Percentiles rank a stretch among this genome's conserved stretches.
phyloP scores from a whole-genome alignment of 1,140 invertebrate species.

The Anastrepha obliqua region DNA sequence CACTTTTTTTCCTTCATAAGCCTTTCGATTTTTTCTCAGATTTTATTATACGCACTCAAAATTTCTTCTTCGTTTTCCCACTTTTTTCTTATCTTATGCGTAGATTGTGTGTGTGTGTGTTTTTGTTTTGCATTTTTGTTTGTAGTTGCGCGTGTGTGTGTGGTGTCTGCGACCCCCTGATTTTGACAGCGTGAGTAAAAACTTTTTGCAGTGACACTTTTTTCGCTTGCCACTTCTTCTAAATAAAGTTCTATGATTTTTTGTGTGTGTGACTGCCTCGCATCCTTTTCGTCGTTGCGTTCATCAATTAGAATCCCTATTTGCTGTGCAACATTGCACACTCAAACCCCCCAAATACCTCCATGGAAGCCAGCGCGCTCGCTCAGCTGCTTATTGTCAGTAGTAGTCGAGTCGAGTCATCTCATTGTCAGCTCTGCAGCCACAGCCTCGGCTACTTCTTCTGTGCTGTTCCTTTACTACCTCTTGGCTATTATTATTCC shows the following conservation, averaged over 20 bases:
- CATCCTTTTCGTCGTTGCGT: conserved; percentile 6
- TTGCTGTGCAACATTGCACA: conserved; percentile 7
- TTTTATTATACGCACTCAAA: conserved; percentile 27
- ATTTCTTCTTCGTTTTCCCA: background rate
- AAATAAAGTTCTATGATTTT: background rate
- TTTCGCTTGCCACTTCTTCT: conserved; percentile 17
- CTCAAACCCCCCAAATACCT: background rate
- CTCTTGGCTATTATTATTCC: background rate
- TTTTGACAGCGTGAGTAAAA: conserved; percentile 55
- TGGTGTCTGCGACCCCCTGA: conserved; percentile 27
- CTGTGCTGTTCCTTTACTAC: background rate
- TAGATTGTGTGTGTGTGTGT: background rate
- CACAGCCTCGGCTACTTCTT: background rate
- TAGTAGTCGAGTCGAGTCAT: background rate
- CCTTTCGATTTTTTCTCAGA: conserved; percentile 18
- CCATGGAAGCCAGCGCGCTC: background rate
- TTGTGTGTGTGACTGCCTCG: background rate
- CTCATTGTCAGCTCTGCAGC: background rate
- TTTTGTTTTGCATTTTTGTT: background rate
- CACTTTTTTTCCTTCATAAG: background rate
- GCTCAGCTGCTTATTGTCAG: background rate
- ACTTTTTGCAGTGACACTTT: conserved; percentile 38
- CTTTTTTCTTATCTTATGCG: conserved; percentile 3
- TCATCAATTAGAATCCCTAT: conserved; percentile 47
- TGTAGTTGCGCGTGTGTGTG: background rate